Evolutionary conservation across 1,140 invertebrate genomes (phyloP), one percentile per base, ranked within the genome.

Genomic region (Nymphalis io): DNA sequence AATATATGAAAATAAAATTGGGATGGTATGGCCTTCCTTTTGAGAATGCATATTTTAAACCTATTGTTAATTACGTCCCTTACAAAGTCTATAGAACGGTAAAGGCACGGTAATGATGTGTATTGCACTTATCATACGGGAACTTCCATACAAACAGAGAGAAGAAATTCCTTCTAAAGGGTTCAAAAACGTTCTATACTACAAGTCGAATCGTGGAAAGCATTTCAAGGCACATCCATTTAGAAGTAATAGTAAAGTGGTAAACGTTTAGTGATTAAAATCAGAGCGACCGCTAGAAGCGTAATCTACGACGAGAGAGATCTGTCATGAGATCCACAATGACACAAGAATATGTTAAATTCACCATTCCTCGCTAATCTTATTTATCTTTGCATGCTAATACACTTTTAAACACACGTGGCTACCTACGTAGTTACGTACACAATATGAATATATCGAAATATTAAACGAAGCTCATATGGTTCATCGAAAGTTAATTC

Each of bases 51-150:
- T 80, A 81, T 81, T 87, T 76, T 81, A 87, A 87, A 82, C 81
- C 84, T 89, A 89, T 91, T 85, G 87, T 87, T 86, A 90, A 89
- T 91, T 91, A 91, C 89, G 89, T 91, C 89, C 89, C 89, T 85
- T 81, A 85, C 88, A 84, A 85, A 90, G 89, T 91, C 88, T 91
- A 88, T 88, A 90, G 87, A 89, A 88, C 83, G 83, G 89, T 91
- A 85, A 91, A 91, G 89, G 89, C 89, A 91, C 89, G 89, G 88
- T 91, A 75, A 89, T 90, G 88, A 91, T 91, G 89, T 90, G 89
- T 90, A 85, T 89, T 88, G 89, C 88, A 88, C 85, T 89, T 89
- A 79, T 74, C 61, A 78, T 81, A 89, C 80, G 82, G 84, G 84
- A 83, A 83, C 82, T 83, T 87, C 83, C 82, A 82, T 83, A 90